A percentile compares a stretch with the other conserved stretches of the same genome.
Evolutionary conservation across 2,888 invertebrate genomes (phyloP).

Genomic region (Chaetogeoica ovagalla): DNA sequence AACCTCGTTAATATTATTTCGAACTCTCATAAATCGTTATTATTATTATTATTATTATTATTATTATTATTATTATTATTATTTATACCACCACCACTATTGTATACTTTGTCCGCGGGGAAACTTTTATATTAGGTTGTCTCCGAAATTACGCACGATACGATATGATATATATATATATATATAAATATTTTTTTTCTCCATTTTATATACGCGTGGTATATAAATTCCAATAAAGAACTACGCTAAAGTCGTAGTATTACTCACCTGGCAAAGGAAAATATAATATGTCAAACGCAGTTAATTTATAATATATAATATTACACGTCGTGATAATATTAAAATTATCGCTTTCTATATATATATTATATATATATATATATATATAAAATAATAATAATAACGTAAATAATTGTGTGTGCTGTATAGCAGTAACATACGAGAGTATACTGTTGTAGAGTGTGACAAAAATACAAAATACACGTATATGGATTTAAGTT

Average conservation of each 20-base stretch:
- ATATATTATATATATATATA: too few species aligned
- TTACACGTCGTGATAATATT: constrained; percentile 27
- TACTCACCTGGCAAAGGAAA: neutral
- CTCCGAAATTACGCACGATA: constrained; percentile 14
- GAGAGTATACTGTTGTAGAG: constrained; percentile 7
- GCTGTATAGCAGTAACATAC: neutral
- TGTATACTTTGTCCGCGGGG: neutral
- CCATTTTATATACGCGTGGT: neutral
- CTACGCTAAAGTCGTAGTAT: neutral
- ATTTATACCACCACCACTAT: neutral
- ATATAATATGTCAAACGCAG: constrained; percentile 39
- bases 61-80: too few species aligned
- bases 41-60: too few species aligned
- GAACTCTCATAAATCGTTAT: constrained; percentile 38
- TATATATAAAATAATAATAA: neutral
- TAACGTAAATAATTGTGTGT: constrained; percentile 35
- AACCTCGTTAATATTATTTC: constrained; percentile 48
- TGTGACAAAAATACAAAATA: constrained; percentile 33
- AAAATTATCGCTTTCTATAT: constrained; percentile 25
- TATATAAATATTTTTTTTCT: constrained; percentile 11
- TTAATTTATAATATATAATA: constrained; percentile 48
- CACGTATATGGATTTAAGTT: neutral
- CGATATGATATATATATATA: too few species aligned
- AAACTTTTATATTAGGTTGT: constrained; percentile 50
- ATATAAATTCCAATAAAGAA: constrained; percentile 44